phyloP scores from a whole-genome alignment of 2,888 invertebrate species.

The Agonopterix alstromeriana region DNA sequence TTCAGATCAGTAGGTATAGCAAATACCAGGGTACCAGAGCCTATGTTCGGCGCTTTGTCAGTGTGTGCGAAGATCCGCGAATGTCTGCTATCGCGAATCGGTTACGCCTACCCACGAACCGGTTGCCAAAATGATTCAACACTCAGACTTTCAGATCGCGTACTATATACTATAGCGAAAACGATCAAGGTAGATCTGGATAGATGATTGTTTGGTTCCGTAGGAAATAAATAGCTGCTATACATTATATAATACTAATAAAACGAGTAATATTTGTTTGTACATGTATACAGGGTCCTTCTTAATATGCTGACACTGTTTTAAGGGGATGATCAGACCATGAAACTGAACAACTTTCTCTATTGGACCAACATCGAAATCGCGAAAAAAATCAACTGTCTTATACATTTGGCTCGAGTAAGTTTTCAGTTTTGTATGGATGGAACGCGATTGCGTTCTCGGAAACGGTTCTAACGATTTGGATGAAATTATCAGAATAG shows the following conservation, averaged over 20 bases:
- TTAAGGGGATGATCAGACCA: too few species aligned
- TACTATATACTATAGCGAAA: background rate
- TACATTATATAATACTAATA: background rate
- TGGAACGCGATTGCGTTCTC: too few species aligned
- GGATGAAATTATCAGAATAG: too few species aligned
- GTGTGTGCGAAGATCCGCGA: slow-evolving; percentile 36
- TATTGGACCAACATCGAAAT: too few species aligned
- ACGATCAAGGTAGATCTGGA: background rate
- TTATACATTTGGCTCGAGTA: too few species aligned
- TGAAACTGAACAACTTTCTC: too few species aligned
- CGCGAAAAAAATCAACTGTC: too few species aligned
- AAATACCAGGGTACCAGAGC: slow-evolving; percentile 45
- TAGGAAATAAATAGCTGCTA: background rate
- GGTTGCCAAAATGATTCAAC: slow-evolving; percentile 65
- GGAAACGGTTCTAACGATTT: too few species aligned
- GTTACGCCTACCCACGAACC: slow-evolving; percentile 58
- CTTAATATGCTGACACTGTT: too few species aligned
- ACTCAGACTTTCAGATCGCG: slow-evolving; percentile 9
- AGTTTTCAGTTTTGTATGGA: too few species aligned
- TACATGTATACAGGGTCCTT: too few species aligned
- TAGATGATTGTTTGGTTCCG: background rate
- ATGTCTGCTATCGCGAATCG: slow-evolving; percentile 39
- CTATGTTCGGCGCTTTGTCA: slow-evolving; percentile 21
- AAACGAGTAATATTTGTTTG: background rate
- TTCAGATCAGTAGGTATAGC: slow-evolving; percentile 22